Evolutionary conservation across 2,888 invertebrate species (phyloP), one percentile per base, ranked within the genome.

Genomic region (Chirona hameri): DNA sequence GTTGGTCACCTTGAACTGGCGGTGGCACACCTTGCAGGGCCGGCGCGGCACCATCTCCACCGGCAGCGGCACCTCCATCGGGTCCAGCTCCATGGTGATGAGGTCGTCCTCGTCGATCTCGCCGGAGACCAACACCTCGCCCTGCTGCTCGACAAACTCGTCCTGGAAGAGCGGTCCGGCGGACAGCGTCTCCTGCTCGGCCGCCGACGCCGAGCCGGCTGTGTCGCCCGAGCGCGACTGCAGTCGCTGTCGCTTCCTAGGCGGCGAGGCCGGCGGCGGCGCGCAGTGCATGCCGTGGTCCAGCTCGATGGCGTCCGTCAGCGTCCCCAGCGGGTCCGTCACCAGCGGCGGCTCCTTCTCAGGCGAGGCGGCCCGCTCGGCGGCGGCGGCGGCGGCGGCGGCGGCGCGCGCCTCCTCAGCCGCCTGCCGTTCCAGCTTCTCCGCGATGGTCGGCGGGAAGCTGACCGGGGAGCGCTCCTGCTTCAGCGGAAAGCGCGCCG

Each of bases 1-100:
- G 21, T 84, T 84, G 5, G 85, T 83, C 81, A 84, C 84, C 82
- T 85, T 85, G 12, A 85, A n/a, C 52, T 52, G 52, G 52, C 80
- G 80, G 29, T 80, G 80, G 21, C 80, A 80, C 15, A 80, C 27
- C 80, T 80, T 80, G 80, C 80, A 80, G 27, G 80, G 52, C 14
- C 55, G 52, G 52, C 80, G 80, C 52, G 80, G 80, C 80, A 52
- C 80, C 27, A 3, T 55, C 27, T 80, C 52, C 3, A 48, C 27
- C 52, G 80, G 80, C 52, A 80, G 52, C 27, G 80, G 80, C 80
- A 80, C 80, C 52, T 80, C 80, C 52, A 80, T 48, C 27, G 80
- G 18, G 27, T 80, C 80, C 15, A 80, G 52, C 80, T 80, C 80
- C 80, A 80, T 80, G 24, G 80, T 29, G 27, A 80, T 80, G n/a